These are phyloP conservation scores for Oscheius myriophilus DNA, from an alignment of 2,888 invertebrate genomes.

Conservation along the genomic window DNA sequence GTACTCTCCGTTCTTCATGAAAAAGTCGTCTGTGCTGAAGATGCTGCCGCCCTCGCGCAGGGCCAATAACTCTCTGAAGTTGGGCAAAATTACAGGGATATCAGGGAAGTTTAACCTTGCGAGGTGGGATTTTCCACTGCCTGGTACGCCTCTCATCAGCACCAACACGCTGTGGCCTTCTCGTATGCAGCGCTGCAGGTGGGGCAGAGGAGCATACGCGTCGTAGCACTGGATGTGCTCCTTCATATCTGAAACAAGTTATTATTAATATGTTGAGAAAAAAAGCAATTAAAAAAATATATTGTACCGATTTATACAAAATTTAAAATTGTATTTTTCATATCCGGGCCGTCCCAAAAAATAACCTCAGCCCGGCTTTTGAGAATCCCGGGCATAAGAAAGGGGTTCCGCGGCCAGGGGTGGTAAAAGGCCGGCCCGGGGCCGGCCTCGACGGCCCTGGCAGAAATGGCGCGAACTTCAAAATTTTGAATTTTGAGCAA, in stretches of 20 bases:
- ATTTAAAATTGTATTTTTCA: too few relatives aligned
- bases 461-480: too few relatives aligned
- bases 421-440: too few relatives aligned
- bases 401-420: too few relatives aligned
- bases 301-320: too few relatives aligned
- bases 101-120: constrained; percentile 13
- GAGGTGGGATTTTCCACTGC: constrained; percentile 25
- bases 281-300: too few relatives aligned
- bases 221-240: constrained; percentile 29
- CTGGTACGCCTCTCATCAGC: constrained; percentile 30
- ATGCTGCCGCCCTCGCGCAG: constrained; percentile 9
- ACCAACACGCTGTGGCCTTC: constrained; percentile 24
- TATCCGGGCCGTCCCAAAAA: too few relatives aligned
- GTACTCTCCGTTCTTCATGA: constrained; percentile 27
- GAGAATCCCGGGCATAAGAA: too few relatives aligned
- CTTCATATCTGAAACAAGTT: not conserved
- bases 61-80: constrained; percentile 18
- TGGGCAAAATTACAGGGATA: not conserved
- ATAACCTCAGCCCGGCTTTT: too few relatives aligned
- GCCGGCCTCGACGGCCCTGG: too few relatives aligned
- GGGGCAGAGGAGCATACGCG: constrained; percentile 1
- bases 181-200: constrained; percentile 11
- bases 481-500: too few relatives aligned
- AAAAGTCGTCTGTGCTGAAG: constrained; percentile 27
- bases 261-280: too few relatives aligned